Percentiles rank a stretch among this genome's conserved stretches.
phyloP scores from a whole-genome alignment of 2,888 invertebrate species.

The Dynastes grantii region DNA sequence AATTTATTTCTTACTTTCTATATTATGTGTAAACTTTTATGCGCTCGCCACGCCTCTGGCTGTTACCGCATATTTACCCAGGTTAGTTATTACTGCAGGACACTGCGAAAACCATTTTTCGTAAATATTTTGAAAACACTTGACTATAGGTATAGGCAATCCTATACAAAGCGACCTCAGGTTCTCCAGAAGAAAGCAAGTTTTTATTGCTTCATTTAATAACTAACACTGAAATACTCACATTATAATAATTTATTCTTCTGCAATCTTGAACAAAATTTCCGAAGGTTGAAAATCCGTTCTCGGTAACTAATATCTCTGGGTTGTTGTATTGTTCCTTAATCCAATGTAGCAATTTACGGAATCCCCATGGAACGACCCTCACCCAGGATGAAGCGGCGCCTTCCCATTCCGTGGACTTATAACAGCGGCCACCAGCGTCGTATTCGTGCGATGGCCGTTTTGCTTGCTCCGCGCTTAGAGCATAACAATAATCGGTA shows the following conservation, averaged over 20 bases:
- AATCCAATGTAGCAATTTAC: constrained; percentile 73
- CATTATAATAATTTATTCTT: constrained; percentile 59
- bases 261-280: constrained; percentile 60
- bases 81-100: too few species aligned
- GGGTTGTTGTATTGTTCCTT: constrained; percentile 70
- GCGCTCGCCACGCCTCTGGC: too few species aligned
- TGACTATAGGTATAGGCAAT: too few species aligned
- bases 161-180: too few species aligned
- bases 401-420: constrained; percentile 72
- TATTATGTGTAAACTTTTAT: too few species aligned
- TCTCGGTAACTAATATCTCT: constrained; percentile 75
- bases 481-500: constrained; percentile 67
- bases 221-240: constrained; percentile 33
- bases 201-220: too few species aligned
- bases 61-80: too few species aligned
- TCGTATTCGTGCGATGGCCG: constrained; percentile 71
- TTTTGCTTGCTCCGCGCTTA: constrained; percentile 63
- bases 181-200: too few species aligned
- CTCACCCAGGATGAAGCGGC: constrained; percentile 72
- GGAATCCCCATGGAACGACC: constrained; percentile 77
- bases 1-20: too few species aligned
- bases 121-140: too few species aligned
- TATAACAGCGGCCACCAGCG: constrained; percentile 65
- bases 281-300: constrained; percentile 73
- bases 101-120: too few species aligned